These are phyloP conservation scores for Pandemis cinnamomeana DNA, from an alignment of 2,888 invertebrate genomes.

Conservation along the genomic window DNA sequence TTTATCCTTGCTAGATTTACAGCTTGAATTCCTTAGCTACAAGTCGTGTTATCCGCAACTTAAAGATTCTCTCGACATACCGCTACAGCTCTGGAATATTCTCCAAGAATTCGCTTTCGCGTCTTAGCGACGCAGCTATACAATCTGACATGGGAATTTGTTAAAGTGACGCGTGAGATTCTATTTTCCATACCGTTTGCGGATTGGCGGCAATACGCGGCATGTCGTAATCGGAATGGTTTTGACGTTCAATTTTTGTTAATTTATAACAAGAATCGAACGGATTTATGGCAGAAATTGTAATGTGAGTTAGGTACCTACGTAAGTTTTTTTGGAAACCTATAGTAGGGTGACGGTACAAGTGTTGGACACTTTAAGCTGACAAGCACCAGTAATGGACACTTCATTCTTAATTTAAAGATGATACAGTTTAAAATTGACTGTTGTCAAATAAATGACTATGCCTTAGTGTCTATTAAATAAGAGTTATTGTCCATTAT, in stretches of 20 bases:
- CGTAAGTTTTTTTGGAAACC: too few relatives aligned
- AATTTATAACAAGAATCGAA: too few relatives aligned
- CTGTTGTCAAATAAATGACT: too few relatives aligned
- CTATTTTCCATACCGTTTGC: slow-evolving; percentile 40
- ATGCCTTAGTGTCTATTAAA: too few relatives aligned
- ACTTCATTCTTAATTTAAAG: too few relatives aligned
- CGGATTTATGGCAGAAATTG: too few relatives aligned
- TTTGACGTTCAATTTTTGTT: neutral
- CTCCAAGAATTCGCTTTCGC: slow-evolving; percentile 45
- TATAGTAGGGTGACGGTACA: too few relatives aligned
- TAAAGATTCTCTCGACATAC: slow-evolving; percentile 34
- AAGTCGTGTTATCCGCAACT: slow-evolving; percentile 22
- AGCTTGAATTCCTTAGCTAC: slow-evolving; percentile 22
- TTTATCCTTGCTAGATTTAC: slow-evolving; percentile 8
- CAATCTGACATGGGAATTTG: slow-evolving; percentile 47
- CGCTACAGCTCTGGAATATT: slow-evolving; percentile 23
- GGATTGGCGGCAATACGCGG: neutral
- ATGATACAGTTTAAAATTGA: too few relatives aligned
- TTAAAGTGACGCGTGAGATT: slow-evolving; percentile 48
- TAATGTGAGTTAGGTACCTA: too few relatives aligned
- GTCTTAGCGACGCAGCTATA: slow-evolving; percentile 45
- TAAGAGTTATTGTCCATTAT: too few relatives aligned
- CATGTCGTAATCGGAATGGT: neutral
- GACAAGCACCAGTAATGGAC: too few relatives aligned
- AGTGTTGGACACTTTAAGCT: too few relatives aligned